Evolutionary conservation across 2,797 vertebrate species (phyloP).

Genomic region (Sebastes dallii): DNA sequence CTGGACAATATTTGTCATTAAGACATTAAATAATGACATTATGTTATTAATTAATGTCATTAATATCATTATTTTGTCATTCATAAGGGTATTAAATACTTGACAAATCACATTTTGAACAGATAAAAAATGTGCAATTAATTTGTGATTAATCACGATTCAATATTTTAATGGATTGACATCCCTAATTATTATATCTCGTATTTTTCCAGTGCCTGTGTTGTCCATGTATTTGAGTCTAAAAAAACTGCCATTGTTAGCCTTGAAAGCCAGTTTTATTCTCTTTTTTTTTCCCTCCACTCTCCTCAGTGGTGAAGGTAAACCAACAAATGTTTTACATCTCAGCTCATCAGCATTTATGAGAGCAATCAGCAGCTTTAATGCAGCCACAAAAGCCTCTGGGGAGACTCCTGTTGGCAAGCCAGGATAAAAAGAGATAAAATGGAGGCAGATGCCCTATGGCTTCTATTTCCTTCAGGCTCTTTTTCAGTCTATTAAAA

Average conservation of each 20-base stretch:
- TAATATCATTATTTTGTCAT: accelerated
- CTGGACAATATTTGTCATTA: too few species aligned
- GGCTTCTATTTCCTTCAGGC: background rate
- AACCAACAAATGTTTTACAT: conserved; percentile 42
- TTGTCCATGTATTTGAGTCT: background rate
- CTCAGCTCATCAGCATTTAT: conserved; percentile 63
- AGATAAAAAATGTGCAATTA: too few species aligned
- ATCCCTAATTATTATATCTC: background rate
- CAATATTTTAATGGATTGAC: too few species aligned
- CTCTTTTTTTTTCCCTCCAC: background rate
- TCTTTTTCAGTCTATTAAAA: background rate
- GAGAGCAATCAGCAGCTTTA: conserved; percentile 58
- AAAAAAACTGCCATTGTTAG: background rate
- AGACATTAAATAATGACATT: too few species aligned
- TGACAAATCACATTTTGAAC: too few species aligned
- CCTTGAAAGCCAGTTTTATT: background rate
- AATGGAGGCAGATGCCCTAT: background rate
- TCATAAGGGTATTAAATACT: too few species aligned
- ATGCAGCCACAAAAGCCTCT: conserved; percentile 37
- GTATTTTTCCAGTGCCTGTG: background rate
- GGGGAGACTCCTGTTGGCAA: conserved; percentile 43
- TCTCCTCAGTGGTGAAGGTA: background rate
- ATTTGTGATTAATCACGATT: too few species aligned
- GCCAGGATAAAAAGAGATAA: conserved; percentile 1
- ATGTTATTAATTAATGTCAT: too few species aligned